Percentiles rank a stretch among this genome's conserved stretches.
phyloP scores from a whole-genome alignment of 2,113 vertebrate species.

The Cebus imitator region DNA sequence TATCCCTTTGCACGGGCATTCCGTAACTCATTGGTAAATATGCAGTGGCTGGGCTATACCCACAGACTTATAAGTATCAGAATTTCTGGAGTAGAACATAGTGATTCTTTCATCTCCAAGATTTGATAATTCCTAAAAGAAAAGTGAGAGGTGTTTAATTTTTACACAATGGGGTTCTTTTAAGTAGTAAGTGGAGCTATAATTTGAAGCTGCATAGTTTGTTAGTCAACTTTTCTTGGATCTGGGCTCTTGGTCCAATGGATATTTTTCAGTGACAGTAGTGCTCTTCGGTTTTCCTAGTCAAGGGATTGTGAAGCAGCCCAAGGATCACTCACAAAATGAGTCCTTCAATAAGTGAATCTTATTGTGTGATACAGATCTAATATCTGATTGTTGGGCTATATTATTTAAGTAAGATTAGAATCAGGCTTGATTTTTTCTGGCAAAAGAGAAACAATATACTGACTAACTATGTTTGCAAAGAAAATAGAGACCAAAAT shows the following conservation, averaged over 20 bases:
- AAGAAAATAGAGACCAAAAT: not conserved
- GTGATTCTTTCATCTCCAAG: not conserved
- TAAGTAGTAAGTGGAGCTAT: not conserved
- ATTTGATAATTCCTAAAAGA: not conserved
- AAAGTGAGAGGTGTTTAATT: not conserved
- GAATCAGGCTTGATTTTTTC: not conserved
- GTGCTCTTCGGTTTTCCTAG: not conserved
- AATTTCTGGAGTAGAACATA: not conserved
- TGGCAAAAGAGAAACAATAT: not conserved
- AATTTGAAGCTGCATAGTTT: not conserved
- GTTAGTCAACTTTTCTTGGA: not conserved
- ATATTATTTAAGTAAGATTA: not conserved
- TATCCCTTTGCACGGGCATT: not conserved
- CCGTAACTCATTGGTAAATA: not conserved
- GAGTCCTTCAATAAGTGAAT: not conserved
- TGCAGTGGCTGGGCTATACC: not conserved
- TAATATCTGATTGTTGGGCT: not conserved
- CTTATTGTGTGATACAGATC: not conserved
- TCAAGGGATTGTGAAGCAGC: not conserved
- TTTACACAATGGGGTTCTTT: not conserved
- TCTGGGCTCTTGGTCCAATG: not conserved
- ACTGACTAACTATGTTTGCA: not conserved
- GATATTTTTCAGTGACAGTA: not conserved
- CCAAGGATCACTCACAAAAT: not conserved
- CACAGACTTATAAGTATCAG: not conserved